Conservation (phyloP, 2,888 invertebrate species). For the Lepidonotus clava region DNA sequence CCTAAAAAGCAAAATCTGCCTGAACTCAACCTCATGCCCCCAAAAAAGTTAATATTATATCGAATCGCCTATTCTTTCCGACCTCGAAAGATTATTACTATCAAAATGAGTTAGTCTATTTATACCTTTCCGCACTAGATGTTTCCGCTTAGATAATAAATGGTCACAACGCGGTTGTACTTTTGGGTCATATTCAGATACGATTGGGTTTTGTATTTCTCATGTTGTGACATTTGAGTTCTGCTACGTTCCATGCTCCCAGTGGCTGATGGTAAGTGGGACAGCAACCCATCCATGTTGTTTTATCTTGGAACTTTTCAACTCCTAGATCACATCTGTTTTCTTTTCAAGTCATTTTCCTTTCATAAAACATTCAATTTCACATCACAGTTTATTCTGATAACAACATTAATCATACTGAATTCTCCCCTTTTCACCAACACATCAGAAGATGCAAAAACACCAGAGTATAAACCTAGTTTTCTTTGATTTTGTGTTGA, state of each 20-base stretch:
- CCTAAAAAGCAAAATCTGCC: too few species aligned
- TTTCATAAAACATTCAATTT: background rate
- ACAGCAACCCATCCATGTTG: background rate
- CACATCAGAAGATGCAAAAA: conserved; percentile 36
- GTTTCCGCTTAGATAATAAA: too few species aligned
- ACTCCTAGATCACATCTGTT: background rate
- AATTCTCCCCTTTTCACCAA: conserved; percentile 18
- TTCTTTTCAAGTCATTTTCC: background rate
- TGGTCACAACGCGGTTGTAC: too few species aligned
- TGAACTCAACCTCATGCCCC: too few species aligned
- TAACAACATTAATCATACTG: conserved; percentile 8
- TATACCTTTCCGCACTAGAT: too few species aligned
- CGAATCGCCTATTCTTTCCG: too few species aligned
- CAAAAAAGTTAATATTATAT: too few species aligned
- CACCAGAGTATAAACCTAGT: conserved; percentile 40
- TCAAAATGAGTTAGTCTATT: too few species aligned
- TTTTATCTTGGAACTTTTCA: background rate
- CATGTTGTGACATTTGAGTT: background rate
- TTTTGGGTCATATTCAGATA: too few species aligned
- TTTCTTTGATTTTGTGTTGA: conserved; percentile 36
- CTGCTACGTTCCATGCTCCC: conserved; percentile 1
- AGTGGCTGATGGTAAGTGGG: conserved; percentile 47
- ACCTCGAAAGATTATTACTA: too few species aligned
- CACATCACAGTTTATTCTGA: background rate
- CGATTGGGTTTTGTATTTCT: too few species aligned